phyloP scores from a whole-genome alignment of 2,113 vertebrate genomes.

The Ciconia boyciana region DNA sequence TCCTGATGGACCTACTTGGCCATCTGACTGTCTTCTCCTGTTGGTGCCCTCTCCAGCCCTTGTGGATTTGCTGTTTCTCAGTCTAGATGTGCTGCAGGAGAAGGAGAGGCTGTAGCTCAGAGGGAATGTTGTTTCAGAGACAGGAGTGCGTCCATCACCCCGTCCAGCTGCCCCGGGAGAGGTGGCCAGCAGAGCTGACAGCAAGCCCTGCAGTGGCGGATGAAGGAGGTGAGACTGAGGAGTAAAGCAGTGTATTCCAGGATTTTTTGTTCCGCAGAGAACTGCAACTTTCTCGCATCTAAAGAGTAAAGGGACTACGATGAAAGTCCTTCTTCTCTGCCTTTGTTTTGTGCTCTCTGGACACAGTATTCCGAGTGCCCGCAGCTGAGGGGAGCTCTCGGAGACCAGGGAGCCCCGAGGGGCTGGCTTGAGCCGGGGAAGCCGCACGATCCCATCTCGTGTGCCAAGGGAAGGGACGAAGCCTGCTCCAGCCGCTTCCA shows the following conservation, averaged over 20 bases:
- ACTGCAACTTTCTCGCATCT: background rate
- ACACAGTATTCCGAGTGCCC: background rate
- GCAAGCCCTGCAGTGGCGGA: background rate
- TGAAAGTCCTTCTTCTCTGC: background rate
- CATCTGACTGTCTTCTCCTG: background rate
- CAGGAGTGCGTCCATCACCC: rapidly evolving
- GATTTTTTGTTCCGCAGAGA: background rate
- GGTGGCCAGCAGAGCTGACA: background rate
- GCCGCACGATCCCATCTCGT: rapidly evolving
- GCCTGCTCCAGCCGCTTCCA: background rate
- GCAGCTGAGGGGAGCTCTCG: background rate
- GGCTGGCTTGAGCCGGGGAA: background rate
- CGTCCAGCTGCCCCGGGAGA: background rate
- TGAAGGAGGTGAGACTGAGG: background rate
- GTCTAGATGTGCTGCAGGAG: background rate
- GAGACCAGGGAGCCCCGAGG: too few relatives aligned
- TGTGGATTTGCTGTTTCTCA: background rate
- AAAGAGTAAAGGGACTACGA: background rate
- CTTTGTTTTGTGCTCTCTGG: background rate
- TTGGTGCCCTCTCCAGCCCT: background rate
- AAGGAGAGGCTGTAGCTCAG: background rate
- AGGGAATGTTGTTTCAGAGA: background rate
- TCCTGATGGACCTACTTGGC: background rate
- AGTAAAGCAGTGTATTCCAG: background rate
- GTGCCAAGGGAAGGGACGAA: background rate